Conservation (phyloP, 2,888 invertebrate species). For the Eilema griseolum region DNA sequence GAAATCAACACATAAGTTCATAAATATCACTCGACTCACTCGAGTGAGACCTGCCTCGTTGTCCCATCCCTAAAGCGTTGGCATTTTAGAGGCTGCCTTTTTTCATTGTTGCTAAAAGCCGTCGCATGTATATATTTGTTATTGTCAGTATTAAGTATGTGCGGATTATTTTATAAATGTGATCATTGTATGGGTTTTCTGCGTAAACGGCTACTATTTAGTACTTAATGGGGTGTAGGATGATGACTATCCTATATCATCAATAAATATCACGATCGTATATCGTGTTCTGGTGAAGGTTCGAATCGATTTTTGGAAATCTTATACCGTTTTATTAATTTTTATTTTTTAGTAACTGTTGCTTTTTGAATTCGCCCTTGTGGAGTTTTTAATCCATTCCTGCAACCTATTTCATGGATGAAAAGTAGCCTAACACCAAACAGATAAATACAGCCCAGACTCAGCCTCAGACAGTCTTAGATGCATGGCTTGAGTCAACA, state of each 20-base stretch:
- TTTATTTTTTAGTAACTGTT: too few relatives aligned
- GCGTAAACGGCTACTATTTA: slow-evolving; percentile 23
- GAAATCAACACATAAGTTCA: neutral
- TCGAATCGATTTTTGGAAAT: too few relatives aligned
- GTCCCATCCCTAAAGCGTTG: slow-evolving; percentile 41
- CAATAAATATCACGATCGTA: neutral
- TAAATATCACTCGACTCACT: slow-evolving; percentile 5
- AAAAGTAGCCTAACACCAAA: too few relatives aligned
- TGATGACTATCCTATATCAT: slow-evolving; percentile 8
- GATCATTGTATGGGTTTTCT: slow-evolving; percentile 26
- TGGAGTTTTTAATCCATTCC: too few relatives aligned
- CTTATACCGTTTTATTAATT: too few relatives aligned
- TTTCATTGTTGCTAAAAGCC: slow-evolving; percentile 63
- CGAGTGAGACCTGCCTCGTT: slow-evolving; percentile 12
- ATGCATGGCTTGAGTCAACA: too few relatives aligned
- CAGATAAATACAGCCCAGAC: too few relatives aligned
- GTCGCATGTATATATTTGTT: slow-evolving; percentile 62
- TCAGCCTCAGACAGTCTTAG: too few relatives aligned
- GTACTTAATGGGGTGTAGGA: slow-evolving; percentile 25
- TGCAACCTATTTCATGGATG: too few relatives aligned
- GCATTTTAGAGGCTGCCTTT: slow-evolving; percentile 52
- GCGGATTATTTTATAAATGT: slow-evolving; percentile 46
- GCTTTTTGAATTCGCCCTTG: too few relatives aligned
- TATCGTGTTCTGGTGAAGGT: too few relatives aligned
- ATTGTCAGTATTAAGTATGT: slow-evolving; percentile 52